Evolutionary conservation across 2,113 vertebrate species (phyloP), one percentile per base, ranked within the genome.

Genomic region (Phocoena sinus): DNA sequence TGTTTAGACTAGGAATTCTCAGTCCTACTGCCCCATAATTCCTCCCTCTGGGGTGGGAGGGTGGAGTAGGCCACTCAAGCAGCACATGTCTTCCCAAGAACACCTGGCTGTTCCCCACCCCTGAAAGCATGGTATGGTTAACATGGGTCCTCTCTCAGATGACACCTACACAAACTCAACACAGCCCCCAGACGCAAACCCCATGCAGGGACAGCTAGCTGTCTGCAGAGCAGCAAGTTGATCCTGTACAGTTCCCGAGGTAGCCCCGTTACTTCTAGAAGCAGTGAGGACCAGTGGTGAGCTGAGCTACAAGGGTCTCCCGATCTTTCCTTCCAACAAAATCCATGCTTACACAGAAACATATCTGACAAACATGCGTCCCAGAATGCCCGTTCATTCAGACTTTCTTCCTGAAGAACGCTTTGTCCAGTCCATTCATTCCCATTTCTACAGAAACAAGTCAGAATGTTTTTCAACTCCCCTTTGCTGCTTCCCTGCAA

Each of bases 1-100:
- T 97, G 93, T 97, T 96, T 89, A 95, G 97, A 89, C 89, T 80
- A 73, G 95, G 76, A 86, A 67, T 89, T 89, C 86, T 89, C 94
- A 87, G 89, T 17, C 85, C 95, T 74, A n/a, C 63, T 81, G 79
- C 91, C 92, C 89, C 33, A 5, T 36, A 80, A 67, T 79, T 67
- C 93, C 91, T 74, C 68, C 76, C 91, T 84, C 81, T 71, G 73
- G 76, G 71, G 8, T 13, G 23, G 23, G 56, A 58, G 36, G n/a
- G 47, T 58, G 5, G 85, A 56, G 11, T 0, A 28, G 17, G 89
- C 17, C 68, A 50, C 56, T 58, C 4, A 4, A 33, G 60, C 33
- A 23, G 41, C 23, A 18, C 21, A 20, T 26, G 58, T 3, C 25
- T 36, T 81, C 81, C 74, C 67, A 17, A 38, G 67, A 56, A 81